Evolutionary conservation across 2,888 invertebrate species (phyloP), one percentile per base, ranked within the genome.

Genomic region (Pyrochroa serraticornis): DNA sequence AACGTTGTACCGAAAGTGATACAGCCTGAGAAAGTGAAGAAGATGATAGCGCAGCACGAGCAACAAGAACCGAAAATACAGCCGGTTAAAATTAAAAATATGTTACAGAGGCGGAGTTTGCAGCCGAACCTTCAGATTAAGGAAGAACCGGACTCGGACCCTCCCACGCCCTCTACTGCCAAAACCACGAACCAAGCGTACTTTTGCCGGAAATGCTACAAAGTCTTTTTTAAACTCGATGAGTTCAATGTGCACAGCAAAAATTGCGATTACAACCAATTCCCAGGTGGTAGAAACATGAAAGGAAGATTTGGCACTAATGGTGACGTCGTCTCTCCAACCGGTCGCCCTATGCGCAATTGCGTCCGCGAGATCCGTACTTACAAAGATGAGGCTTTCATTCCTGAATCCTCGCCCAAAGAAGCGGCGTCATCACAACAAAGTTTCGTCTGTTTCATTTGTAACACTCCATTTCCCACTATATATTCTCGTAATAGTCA

Each of bases 191-290:
- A 74, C 53, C 78, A 80, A 58, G 79, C 79, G 1, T 80, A 77
- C 62, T 80, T 79, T 60, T 80, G 80, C 59, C 68, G 75, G 47
- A 79, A 80, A 65, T 80, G 80, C 59, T 79, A 78, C 63, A 77
- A 79, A 66, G 75, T 77, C 3, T 80, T 80, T 64, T 77, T 77
- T 60, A 79, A 78, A 62, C 61, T 79, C 49, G 77, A 78, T 60
- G 78, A 79, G 58, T 80, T 77, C 62, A 79, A 78, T 53, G 64
- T 72, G n/a, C 79, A 80, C 59, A 76, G 75, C 58, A 72, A 71
- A 53, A 72, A 70, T 42, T 75, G 74, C 56, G 73, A 73, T 49
- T 70, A 66, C 48, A 73, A 66, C 53, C 71, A 69, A 58, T 69
- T 70, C 48, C 68, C 68, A 32, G 58, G 47, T 36, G 33, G 45